phyloP scores from a whole-genome alignment of 2,113 vertebrate species.

The Urocitellus parryii region DNA sequence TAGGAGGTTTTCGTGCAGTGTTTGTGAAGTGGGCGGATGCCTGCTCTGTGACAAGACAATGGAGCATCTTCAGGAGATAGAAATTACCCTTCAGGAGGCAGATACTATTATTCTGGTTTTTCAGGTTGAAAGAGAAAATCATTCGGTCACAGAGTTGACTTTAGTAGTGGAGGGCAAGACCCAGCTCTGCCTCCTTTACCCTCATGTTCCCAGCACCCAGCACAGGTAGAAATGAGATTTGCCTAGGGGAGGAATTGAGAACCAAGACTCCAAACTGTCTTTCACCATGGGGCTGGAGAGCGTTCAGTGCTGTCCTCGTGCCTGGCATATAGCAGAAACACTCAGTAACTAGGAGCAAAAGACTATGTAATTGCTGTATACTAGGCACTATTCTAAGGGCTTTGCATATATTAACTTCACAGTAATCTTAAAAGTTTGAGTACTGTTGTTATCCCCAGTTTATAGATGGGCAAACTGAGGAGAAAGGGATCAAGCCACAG shows the following conservation, averaged over 20 bases:
- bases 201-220: neutral
- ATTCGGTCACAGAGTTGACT: neutral
- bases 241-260: neutral
- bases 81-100: neutral
- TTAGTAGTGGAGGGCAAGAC: neutral
- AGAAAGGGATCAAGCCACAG: neutral
- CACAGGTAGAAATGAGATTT: neutral
- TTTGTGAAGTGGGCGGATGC: neutral
- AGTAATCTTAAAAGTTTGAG: neutral
- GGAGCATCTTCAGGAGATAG: neutral
- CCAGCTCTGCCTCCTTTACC: neutral
- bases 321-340: neutral
- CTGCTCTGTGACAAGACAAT: neutral
- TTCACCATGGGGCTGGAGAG: fast-evolving
- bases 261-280: fast-evolving
- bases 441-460: neutral
- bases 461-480: neutral
- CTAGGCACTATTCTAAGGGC: neutral
- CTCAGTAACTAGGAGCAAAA: neutral
- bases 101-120: neutral
- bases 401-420: neutral
- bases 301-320: fast-evolving
- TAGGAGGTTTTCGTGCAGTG: neutral
- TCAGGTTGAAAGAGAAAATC: neutral
- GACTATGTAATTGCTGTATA: fast-evolving